phyloP scores from a whole-genome alignment of 2,888 invertebrate species.

The Chloroclystis v-ata region DNA sequence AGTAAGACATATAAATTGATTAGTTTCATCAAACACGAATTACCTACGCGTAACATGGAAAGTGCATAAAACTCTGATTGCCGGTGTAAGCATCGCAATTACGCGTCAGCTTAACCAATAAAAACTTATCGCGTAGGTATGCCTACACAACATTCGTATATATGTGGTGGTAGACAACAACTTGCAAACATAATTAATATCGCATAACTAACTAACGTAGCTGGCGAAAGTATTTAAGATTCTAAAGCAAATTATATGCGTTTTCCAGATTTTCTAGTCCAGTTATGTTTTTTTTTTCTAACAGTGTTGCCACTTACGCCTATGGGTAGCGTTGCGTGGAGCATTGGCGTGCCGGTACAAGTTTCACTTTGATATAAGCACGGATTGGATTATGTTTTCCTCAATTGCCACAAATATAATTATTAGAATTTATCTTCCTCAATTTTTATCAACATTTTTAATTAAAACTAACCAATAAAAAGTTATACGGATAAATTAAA shows the following conservation, averaged over 20 bases:
- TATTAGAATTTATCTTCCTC: no score
- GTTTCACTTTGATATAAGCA: constrained; percentile 50
- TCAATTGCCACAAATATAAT: constrained; percentile 20
- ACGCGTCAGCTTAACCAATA: constrained; percentile 24
- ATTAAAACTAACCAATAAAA: no score
- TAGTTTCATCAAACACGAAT: no score
- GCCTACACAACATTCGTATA: constrained; percentile 25
- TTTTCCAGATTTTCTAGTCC: constrained; percentile 65
- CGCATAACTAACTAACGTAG: constrained; percentile 47
- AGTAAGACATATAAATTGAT: no score
- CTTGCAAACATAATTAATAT: constrained; percentile 50
- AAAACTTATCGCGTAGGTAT: constrained; percentile 30
- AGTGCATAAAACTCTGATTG: constrained; percentile 21
- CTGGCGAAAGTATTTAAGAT: constrained; percentile 66
- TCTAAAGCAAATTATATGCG: constrained; percentile 56
- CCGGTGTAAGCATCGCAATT: constrained; percentile 17
- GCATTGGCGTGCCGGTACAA: constrained; percentile 55
- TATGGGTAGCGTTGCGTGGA: constrained; percentile 62
- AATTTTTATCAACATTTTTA: no score
- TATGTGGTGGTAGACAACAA: constrained; percentile 32
- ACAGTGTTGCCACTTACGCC: constrained; percentile 56
- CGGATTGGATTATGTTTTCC: constrained; percentile 30
- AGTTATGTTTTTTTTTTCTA: constrained; percentile 47
- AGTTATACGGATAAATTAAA: no score
- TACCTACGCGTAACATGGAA: constrained; percentile 14